A percentile compares a stretch with the other conserved stretches of the same genome.
Evolutionary conservation across 30 jellyfish, hydroid and myxozoan genomes (phyloP).

Genomic region (Clytia hemisphaerica): DNA sequence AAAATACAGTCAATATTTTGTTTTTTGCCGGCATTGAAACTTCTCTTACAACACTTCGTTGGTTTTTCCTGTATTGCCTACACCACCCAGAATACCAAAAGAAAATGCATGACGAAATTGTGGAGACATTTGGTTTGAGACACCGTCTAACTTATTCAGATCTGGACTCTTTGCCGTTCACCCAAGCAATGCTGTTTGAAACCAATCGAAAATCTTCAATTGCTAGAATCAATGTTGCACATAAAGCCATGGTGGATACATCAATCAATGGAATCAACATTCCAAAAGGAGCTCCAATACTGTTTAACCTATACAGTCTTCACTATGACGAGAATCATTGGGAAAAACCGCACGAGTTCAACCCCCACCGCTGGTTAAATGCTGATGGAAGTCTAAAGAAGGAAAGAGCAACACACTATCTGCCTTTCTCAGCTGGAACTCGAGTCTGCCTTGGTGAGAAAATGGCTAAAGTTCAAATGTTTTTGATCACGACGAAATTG

Average conservation of each 20-base stretch:
- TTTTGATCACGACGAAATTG: too few species aligned
- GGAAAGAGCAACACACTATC: slow-evolving; percentile 28
- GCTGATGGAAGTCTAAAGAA: slow-evolving; percentile 35
- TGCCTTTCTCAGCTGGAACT: slow-evolving; percentile 84
- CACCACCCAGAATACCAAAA: slow-evolving; percentile 60
- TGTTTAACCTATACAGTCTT: slow-evolving; percentile 58
- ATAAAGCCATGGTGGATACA: slow-evolving; percentile 51
- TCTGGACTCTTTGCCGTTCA: slow-evolving; percentile 29
- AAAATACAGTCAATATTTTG: slow-evolving; percentile 44
- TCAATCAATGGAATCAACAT: slow-evolving; percentile 34
- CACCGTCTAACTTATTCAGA: slow-evolving; percentile 41
- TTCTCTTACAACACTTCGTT: slow-evolving; percentile 49
- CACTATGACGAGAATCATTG: slow-evolving; percentile 60
- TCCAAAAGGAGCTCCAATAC: slow-evolving; percentile 53
- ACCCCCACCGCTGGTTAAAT: slow-evolving; percentile 69
- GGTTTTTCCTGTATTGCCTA: slow-evolving; percentile 40
- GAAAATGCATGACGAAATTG: slow-evolving; percentile 51
- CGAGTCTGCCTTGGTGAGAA: slow-evolving; percentile 73
- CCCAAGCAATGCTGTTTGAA: slow-evolving; percentile 56
- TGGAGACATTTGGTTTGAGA: slow-evolving; percentile 28
- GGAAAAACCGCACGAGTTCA: slow-evolving; percentile 60
- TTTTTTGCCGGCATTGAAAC: slow-evolving; percentile 74
- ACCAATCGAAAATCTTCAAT: slow-evolving; percentile 49
- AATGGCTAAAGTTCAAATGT: slow-evolving; percentile 53
- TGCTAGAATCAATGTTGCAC: slow-evolving; percentile 67